A percentile compares a stretch with the other conserved stretches of the same genome.
Conservation (phyloP, 2,888 invertebrate genomes). For the Lithosia quadra region DNA sequence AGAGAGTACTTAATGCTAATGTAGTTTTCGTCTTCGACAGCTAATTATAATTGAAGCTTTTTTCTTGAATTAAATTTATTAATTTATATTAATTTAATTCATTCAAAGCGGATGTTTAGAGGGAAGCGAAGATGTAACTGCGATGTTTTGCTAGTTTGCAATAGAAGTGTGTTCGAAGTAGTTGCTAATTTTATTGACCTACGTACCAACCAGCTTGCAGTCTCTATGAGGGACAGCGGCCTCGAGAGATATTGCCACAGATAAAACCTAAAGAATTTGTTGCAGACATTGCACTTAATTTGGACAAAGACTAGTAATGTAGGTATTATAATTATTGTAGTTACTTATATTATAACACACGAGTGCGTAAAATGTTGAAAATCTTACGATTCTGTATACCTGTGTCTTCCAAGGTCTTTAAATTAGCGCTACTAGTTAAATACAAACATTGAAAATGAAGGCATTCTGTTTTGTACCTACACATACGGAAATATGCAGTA, state of each 20-base stretch:
- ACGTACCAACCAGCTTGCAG: background rate
- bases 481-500: background rate
- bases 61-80: background rate
- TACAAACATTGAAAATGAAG: constrained; percentile 2
- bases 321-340: background rate
- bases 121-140: background rate
- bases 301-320: constrained; percentile 7
- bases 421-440: background rate
- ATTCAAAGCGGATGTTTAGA: background rate
- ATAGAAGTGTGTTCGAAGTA: too few relatives aligned
- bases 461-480: background rate
- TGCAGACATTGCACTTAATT: constrained; percentile 4
- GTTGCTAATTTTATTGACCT: background rate
- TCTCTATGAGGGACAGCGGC: background rate
- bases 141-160: too few relatives aligned
- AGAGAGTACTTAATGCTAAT: too few relatives aligned
- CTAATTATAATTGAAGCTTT: background rate
- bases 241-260: constrained; percentile 13
- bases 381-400: constrained; percentile 2
- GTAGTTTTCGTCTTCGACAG: too few relatives aligned
- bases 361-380: constrained; percentile 1
- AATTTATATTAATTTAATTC: background rate
- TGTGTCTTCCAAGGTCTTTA: background rate
- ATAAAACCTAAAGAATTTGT: constrained; percentile 3
- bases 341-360: too few relatives aligned